These are phyloP conservation scores for Okapia johnstoni DNA, from an alignment of 2,113 vertebrate species.

Conservation along the genomic window DNA sequence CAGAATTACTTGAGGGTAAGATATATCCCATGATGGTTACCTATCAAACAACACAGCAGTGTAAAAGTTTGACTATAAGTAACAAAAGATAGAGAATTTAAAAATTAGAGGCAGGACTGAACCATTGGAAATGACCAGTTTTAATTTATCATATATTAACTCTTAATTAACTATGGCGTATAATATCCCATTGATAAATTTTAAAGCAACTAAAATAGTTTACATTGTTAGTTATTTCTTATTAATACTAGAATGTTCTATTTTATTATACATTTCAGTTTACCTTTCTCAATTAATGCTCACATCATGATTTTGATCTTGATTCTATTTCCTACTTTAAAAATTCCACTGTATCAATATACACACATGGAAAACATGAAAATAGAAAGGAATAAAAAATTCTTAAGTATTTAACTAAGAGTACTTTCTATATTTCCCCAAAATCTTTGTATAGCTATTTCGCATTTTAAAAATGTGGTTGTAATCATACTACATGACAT, in stretches of 20 bases:
- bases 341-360: neutral
- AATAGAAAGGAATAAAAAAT: neutral
- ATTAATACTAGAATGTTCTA: neutral
- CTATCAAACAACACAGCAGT: neutral
- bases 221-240: neutral
- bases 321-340: neutral
- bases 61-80: neutral
- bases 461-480: neutral
- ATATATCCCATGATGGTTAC: neutral
- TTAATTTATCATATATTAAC: neutral
- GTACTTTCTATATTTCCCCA: neutral
- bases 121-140: neutral
- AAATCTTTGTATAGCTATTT: neutral
- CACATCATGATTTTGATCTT: neutral
- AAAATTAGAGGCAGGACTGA: neutral
- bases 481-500: neutral
- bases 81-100: neutral
- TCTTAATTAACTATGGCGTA: neutral
- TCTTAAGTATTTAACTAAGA: neutral
- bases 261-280: neutral
- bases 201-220: neutral
- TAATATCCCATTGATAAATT: neutral
- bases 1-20: neutral
- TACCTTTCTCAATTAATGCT: neutral
- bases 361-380: neutral